Base-by-base conservation (phyloP, 2,888 invertebrate genomes). In the Argyra leucocephala region DNA sequence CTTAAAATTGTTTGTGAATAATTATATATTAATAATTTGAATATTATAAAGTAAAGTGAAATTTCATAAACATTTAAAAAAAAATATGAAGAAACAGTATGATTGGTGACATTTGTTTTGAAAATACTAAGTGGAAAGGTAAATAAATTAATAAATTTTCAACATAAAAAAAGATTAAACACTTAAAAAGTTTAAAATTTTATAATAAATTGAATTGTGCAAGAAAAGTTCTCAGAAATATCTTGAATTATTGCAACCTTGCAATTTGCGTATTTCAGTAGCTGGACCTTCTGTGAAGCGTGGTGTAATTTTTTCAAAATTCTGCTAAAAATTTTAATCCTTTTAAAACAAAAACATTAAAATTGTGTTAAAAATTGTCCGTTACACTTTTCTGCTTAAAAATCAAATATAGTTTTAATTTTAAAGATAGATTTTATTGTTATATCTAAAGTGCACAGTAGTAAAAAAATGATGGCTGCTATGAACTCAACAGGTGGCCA, bases 181-280 rank as follows among this genome's bases (percentile, higher is more conserved):
- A 2, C 12, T 48, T 86, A 93, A 78, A 88, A 89, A 66, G 87
- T 84, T 74, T 90, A 85, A 60, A 96, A 81, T 78, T 90, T 87
- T 73, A 86, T 83, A 83, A 85, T 96, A 18, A 86, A 84, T 22
- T 87, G 81, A 91, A 36, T 83, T 81, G 60, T 82, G 83, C 69
- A 90, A 77, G 69, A 82, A 78, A 66, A 80, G 78, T 75, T 66
- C 67, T 68, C 66, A 67, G 68, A 68, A 67, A 18, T 48, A 18
- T 15, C 12, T 15, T 48, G 48, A 48, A 48, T 48, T 48, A 48
- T 48, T 78, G 79, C 79, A 78, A 78, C 78, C 78, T 79, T 78
- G 77, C 74, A 73, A 74, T 72, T n/a, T 74, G 78, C 79, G 78
- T 78, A 78, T 74, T 76, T 76, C 79, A 73, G 78, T 75, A 77